Evolutionary conservation across 1,140 invertebrate species (phyloP), one percentile per base, ranked within the genome.

Genomic region (Drosophila kanapiae): DNA sequence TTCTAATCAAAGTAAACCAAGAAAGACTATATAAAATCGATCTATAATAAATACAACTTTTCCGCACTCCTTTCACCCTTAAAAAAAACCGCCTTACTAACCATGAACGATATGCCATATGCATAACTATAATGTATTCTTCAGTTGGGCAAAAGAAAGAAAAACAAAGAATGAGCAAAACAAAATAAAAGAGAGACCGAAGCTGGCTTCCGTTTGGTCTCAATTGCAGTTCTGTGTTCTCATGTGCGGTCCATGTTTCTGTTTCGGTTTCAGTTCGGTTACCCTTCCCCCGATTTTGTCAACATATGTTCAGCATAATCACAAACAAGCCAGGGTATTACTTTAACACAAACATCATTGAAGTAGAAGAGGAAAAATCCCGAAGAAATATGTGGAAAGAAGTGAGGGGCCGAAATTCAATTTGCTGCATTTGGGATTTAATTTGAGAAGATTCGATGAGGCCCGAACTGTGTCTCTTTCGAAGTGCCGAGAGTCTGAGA

Each of bases 241-340:
- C 58, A 65, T 76, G 71, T 76, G 71, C 51, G 54, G 80, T 78
- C 63, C 49, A 59, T 83, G 75, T 40, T 37, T 37, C 51, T 54
- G 51, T 54, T 35, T 49, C 43, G 57, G 38, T 47, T 53, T 53
- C 42, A 11, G 37, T n/a, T 38, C 18, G 40, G 48, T 33, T 63
- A 38, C 42, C 62, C 63, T 59, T 60, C 29, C 76, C 57, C 51
- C 45, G 61, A 84, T 69, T 88, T 87, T 87, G 84, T 87, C 84
- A 87, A 84, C 84, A 87, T 69, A 65, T 87, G 84, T 87, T 87
- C 72, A 84, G 74, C 84, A 88, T 87, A 78, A 88, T 88, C 80
- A 78, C 61, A 78, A 82, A 88, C 71, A 78, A 65, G 83, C 72
- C 13, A 54, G 63, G 65, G 67, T 63, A 79, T 72, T 68, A 87